A percentile compares a stretch with the other conserved stretches of the same genome.
These are phyloP conservation scores for Probaryconus sp. DNA, from an alignment of 1,140 invertebrate genomes.

Conservation along the genomic window DNA sequence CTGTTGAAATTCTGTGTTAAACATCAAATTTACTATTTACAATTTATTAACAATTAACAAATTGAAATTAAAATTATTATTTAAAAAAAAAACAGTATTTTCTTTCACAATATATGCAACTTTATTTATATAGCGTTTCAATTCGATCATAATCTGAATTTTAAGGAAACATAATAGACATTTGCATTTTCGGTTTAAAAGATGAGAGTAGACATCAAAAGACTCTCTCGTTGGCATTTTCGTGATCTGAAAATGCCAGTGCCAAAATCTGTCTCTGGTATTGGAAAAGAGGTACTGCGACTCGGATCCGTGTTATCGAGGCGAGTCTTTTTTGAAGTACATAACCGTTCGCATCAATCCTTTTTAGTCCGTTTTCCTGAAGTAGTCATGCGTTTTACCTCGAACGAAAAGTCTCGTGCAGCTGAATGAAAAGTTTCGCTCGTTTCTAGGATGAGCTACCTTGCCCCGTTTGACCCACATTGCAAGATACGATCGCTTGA, in stretches of 20 bases:
- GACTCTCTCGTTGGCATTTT: constrained; percentile 6
- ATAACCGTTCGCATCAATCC: constrained; percentile 37
- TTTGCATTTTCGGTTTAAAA: constrained; percentile 42
- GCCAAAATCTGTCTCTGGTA: constrained; percentile 13
- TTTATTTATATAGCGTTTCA: too few relatives aligned
- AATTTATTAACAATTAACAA: too few relatives aligned
- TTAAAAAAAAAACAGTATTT: too few relatives aligned
- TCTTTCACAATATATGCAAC: too few relatives aligned
- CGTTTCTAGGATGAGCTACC: constrained; percentile 48
- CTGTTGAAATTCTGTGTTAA: constrained; percentile 35
- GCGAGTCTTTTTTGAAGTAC: constrained; percentile 24
- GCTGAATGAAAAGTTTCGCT: constrained; percentile 63
- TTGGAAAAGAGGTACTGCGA: constrained; percentile 50
- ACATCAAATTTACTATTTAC: too few relatives aligned
- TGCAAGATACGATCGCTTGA: constrained; percentile 55
- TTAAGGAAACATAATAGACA: constrained; percentile 29
- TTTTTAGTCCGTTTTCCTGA: constrained; percentile 25
- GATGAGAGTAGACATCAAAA: constrained; percentile 34
- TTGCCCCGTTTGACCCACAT: constrained; percentile 64
- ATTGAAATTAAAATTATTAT: too few relatives aligned
- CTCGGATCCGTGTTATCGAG: constrained; percentile 66
- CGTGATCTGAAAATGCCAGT: constrained; percentile 10
- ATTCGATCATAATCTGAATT: constrained; percentile 12
- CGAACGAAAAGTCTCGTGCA: constrained; percentile 57
- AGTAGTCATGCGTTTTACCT: constrained; percentile 43